These are phyloP conservation scores for Ectropis crepuscularia DNA, from an alignment of 2,888 invertebrate species.

Conservation along the genomic window DNA sequence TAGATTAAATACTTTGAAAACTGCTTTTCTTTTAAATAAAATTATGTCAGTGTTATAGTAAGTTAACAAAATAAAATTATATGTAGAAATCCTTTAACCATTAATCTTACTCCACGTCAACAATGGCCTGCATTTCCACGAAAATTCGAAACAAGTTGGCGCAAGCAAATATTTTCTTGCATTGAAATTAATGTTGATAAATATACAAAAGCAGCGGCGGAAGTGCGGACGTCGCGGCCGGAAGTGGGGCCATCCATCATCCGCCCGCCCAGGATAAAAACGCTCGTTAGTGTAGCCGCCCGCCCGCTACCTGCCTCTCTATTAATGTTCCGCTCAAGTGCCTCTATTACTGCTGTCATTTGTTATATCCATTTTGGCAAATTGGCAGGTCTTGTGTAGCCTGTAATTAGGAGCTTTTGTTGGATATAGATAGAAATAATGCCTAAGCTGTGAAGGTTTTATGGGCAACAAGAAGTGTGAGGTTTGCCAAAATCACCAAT, in stretches of 20 bases:
- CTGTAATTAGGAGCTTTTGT: constrained; percentile 59
- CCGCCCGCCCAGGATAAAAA: constrained; percentile 83
- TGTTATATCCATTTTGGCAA: constrained; percentile 83
- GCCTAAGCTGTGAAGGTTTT: background rate
- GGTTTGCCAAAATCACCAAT: no score
- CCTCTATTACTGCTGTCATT: constrained; percentile 83
- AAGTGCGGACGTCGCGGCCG: constrained; percentile 77
- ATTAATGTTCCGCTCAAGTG: constrained; percentile 83
- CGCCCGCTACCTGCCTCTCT: constrained; percentile 76
- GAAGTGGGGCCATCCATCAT: constrained; percentile 82
- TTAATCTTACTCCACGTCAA: constrained; percentile 24
- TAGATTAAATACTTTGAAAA: no score
- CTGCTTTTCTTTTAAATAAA: background rate
- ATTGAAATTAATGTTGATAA: constrained; percentile 82
- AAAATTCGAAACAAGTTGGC: constrained; percentile 45
- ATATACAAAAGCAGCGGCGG: constrained; percentile 74
- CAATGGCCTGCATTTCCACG: constrained; percentile 23
- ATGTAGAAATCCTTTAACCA: constrained; percentile 18
- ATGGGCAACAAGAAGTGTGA: no score
- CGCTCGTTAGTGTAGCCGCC: constrained; percentile 77
- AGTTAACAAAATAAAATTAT: background rate
- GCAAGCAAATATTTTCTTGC: constrained; percentile 65
- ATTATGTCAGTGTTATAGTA: background rate
- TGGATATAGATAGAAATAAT: background rate
- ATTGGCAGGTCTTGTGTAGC: constrained; percentile 76